Evolutionary conservation across 37 sponge, comb jelly and placozoan genomes (phyloP), one percentile per base, ranked within the genome.

Genomic region (Spongilla lacustris): DNA sequence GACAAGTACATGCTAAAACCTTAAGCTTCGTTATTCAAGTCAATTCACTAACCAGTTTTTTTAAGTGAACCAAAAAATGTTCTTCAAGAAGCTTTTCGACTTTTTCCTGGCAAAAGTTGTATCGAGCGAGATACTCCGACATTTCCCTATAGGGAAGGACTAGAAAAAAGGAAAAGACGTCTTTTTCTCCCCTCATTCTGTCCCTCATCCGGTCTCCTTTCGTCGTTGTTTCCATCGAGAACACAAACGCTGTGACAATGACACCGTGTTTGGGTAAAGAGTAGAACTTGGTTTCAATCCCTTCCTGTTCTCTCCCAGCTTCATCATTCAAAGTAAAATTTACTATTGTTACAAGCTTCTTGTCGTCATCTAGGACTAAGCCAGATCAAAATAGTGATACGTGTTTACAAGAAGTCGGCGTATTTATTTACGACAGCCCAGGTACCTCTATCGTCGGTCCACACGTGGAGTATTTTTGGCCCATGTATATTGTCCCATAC

Each of bases 401-500:
- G 30, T 9, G 30, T 74, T 2, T 32, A 5, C 30, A 30, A 8
- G 34, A 30, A 6, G 6, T 9, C 6, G 41, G 3, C 6, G 6
- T 41, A 23, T 32, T 26, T 8, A 0, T 80, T 71, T 82, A 23
- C 75, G 73, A 36, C 0, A 21, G 1, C 58, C 58, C 14, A 17
- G 58, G 14, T 58, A 58, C 58, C 58, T 58, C 19, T 10, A 36
- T 38, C 50, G 22, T 74, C 78, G 9, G 33, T 77, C 94, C 94
- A 94, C 19, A 78, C 76, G 26, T 68, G 67, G 72, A 92, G 78
- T 8, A 96, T 76, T 33, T 83, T 89, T 27, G 96, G 96, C 8
- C 96, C 96, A 28, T 91, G 83, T 37, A 96, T 93, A 69, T 96
- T 93, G 85, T 96, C 96, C 94, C 94, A 96, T 66, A 90, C 85